Evolutionary conservation across 1,140 invertebrate genomes (phyloP), one percentile per base, ranked within the genome.

Genomic region (Caerostris darwini): DNA sequence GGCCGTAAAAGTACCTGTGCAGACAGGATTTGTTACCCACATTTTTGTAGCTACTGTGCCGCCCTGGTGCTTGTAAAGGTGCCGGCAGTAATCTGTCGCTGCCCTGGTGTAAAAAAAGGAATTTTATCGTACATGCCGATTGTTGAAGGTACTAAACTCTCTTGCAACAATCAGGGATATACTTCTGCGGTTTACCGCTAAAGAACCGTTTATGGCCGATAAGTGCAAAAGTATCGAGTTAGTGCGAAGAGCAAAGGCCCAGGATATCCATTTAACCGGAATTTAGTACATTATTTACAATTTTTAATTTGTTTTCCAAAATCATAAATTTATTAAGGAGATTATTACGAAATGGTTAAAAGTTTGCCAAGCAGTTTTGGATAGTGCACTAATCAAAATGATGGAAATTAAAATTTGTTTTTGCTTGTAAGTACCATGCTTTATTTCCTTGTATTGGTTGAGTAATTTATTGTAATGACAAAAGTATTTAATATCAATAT

Each of bases 1-100:
- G 17, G 53, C 53, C 87, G 64, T 89, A 89, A 89, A 89, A 89
- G 87, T 14, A 12, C 8, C 34, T 53, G 71, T 12, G 34, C 71
- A 77, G 14, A 19, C n/a, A 53, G 71, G 71, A 50, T 77, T 77
- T 77, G 71, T 53, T 77, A 53, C 7, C 69, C 8, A 34, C 61
- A 64, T 64, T 34, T 64, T 64, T 64, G 61, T 64, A 14, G 61
- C 61, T 64, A 64, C 61, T 10, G 71, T 5, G 19, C 19, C 19
- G 61, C 61, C 17, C 12, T 17, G 12, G 71, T n/a, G 19, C 19
- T 34, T 77, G n/a, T 5, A 34, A 34, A 53, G 6, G 34, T 34
- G 81, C 5, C 14, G 53, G 81, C 14, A 57, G 12, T 83, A 56
- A 83, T 57, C 53, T 56, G 81, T 54, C 54, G 17, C 12, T 5